phyloP scores from a whole-genome alignment of 2,113 vertebrate species.

The Siniperca knerii region DNA sequence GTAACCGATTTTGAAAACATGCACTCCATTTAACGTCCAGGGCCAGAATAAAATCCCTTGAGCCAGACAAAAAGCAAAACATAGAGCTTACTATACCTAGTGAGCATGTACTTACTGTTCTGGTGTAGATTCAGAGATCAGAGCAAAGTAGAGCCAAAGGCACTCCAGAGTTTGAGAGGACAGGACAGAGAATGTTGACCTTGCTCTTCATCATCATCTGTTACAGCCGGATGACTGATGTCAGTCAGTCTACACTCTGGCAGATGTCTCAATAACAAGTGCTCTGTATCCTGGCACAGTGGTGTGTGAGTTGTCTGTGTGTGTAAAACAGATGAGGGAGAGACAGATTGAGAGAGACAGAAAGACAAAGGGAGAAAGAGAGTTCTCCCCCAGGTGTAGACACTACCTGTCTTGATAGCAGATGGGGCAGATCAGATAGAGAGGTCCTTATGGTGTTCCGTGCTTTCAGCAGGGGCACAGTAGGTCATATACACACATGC shows the following conservation, averaged over 20 bases:
- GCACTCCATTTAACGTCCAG: slow-evolving; percentile 16
- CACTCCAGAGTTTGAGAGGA: slow-evolving; percentile 27
- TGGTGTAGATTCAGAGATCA: slow-evolving; percentile 27
- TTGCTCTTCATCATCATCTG: slow-evolving; percentile 58
- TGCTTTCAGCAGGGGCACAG: slow-evolving; percentile 54
- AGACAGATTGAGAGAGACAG: slow-evolving; percentile 63
- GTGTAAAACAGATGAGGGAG: slow-evolving; percentile 25
- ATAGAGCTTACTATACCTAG: not conserved
- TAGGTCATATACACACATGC: slow-evolving; percentile 45
- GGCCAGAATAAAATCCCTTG: not conserved
- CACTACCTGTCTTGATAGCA: slow-evolving; percentile 77
- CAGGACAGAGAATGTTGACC: slow-evolving; percentile 42
- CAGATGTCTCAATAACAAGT: slow-evolving; percentile 69
- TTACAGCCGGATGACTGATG: slow-evolving; percentile 64
- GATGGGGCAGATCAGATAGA: slow-evolving; percentile 74
- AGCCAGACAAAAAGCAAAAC: slow-evolving; percentile 14
- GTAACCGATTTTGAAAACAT: slow-evolving; percentile 36
- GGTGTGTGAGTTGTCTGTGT: slow-evolving; percentile 9
- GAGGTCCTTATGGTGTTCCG: slow-evolving; percentile 53
- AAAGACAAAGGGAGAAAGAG: slow-evolving; percentile 59
- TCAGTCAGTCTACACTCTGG: slow-evolving; percentile 51
- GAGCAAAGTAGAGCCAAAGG: slow-evolving; percentile 22
- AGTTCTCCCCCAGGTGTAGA: slow-evolving; percentile 62
- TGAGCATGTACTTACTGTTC: slow-evolving; percentile 23
- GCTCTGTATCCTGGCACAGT: slow-evolving; percentile 26